Conservation (phyloP, 2,797 vertebrate species). For the Betta splendens region DNA sequence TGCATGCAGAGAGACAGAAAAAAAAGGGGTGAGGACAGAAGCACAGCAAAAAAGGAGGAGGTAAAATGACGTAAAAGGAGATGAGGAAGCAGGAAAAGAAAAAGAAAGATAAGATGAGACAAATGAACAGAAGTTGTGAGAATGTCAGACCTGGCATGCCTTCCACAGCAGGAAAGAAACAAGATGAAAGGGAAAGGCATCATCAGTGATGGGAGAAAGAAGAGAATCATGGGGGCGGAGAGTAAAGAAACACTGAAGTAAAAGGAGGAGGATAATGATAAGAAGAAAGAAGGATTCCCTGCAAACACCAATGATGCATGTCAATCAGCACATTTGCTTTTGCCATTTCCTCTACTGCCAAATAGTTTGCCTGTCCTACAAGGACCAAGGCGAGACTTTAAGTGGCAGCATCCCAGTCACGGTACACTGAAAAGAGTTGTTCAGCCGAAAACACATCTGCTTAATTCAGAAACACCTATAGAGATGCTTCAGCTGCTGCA, state of each 20-base stretch:
- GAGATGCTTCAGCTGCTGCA: slow-evolving; percentile 39
- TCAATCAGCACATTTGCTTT: slow-evolving; percentile 27
- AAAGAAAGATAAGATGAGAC: slow-evolving; percentile 41
- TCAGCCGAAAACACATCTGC: slow-evolving; percentile 25
- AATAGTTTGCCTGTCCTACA: slow-evolving; percentile 33
- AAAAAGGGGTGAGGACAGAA: slow-evolving; percentile 18
- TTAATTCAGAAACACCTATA: slow-evolving; percentile 54
- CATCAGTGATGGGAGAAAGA: slow-evolving; percentile 46
- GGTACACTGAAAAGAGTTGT: slow-evolving; percentile 21
- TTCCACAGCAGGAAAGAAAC: slow-evolving; percentile 63
- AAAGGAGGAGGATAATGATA: too few species aligned
- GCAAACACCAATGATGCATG: slow-evolving; percentile 18
- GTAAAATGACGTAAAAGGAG: slow-evolving; percentile 21
- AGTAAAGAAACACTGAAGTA: slow-evolving; percentile 47
- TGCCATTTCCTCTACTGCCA: slow-evolving; percentile 45
- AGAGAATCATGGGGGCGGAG: slow-evolving; percentile 53
- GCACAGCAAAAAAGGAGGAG: slow-evolving; percentile 11
- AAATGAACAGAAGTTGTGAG: slow-evolving; percentile 53
- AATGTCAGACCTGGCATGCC: slow-evolving; percentile 55
- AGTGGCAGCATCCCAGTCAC: slow-evolving; percentile 25
- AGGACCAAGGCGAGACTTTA: slow-evolving; percentile 15
- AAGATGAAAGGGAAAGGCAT: slow-evolving; percentile 54
- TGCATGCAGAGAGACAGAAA: slow-evolving; percentile 24
- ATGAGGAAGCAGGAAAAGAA: slow-evolving; percentile 4
- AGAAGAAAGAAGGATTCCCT: background rate